These are phyloP conservation scores for Dolichomitus sp. DNA, from an alignment of 2,888 invertebrate species.

Conservation along the genomic window DNA sequence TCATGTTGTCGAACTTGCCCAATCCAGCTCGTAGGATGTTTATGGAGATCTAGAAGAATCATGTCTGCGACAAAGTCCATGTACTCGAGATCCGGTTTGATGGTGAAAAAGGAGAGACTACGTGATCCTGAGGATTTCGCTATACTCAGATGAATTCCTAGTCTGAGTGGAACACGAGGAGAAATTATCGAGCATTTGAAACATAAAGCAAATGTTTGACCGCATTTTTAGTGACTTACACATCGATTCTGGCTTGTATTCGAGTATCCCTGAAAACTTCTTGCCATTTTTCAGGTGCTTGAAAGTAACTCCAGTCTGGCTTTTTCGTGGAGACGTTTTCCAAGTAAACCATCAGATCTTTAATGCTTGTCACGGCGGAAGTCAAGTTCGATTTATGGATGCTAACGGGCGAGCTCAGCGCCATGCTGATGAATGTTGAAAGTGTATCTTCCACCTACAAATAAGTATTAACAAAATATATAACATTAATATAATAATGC, in stretches of 20 bases:
- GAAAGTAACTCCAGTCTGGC: conserved; percentile 75
- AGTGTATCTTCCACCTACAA: conserved; percentile 76
- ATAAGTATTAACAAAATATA: not conserved
- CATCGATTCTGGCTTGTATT: conserved; percentile 70
- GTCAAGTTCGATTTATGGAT: conserved; percentile 79
- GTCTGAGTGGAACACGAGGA: conserved; percentile 64
- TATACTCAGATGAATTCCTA: conserved; percentile 79
- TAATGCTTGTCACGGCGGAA: conserved; percentile 73
- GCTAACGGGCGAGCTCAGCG: conserved; percentile 70
- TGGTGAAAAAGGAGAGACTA: conserved; percentile 75
- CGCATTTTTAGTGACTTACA: conserved; percentile 69
- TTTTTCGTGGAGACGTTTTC: conserved; percentile 65
- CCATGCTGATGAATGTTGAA: conserved; percentile 76
- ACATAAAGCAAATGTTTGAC: not conserved
- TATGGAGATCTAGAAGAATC: conserved; percentile 73
- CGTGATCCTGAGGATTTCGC: conserved; percentile 74
- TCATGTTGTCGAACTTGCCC: conserved; percentile 74
- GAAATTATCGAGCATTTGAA: not conserved
- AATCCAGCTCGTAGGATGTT: conserved; percentile 77
- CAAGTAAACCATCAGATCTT: conserved; percentile 73
- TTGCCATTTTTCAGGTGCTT: conserved; percentile 70
- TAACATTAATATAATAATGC: not conserved
- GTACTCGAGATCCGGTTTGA: conserved; percentile 77
- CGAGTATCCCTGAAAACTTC: conserved; percentile 69
- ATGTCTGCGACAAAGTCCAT: conserved; percentile 77